phyloP scores from a whole-genome alignment of 2,888 invertebrate species.

The Lasioglossum zephyrum region DNA sequence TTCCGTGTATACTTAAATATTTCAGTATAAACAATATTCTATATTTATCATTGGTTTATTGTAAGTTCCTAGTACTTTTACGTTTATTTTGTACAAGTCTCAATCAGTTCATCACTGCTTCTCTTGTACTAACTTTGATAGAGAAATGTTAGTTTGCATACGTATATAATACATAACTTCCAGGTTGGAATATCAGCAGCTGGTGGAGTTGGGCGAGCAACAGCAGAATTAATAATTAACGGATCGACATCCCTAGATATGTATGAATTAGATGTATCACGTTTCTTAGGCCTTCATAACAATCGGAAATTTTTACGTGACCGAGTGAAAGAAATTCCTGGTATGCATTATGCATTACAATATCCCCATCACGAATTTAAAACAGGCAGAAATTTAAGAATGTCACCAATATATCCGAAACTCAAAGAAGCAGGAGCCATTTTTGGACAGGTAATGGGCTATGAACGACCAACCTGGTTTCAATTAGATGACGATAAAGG shows the following conservation, averaged over 20 bases:
- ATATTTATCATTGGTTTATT: too few species aligned
- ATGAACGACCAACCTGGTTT: constrained; percentile 97
- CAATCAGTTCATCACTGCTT: background rate
- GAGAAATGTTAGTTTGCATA: constrained; percentile 2
- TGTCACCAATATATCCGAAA: constrained; percentile 97
- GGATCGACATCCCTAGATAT: constrained; percentile 93
- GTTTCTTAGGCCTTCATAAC: constrained; percentile 97
- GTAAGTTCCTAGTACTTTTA: too few species aligned
- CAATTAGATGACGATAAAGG: constrained; percentile 86
- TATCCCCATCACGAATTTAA: constrained; percentile 95
- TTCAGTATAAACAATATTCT: too few species aligned
- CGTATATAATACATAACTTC: constrained; percentile 17
- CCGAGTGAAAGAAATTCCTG: constrained; percentile 96
- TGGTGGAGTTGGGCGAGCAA: constrained; percentile 96
- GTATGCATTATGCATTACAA: constrained; percentile 92
- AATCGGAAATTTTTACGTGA: constrained; percentile 96
- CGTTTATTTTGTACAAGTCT: background rate
- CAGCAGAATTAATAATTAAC: constrained; percentile 94
- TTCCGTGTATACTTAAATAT: too few species aligned
- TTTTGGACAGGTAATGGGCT: constrained; percentile 99
- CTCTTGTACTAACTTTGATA: background rate
- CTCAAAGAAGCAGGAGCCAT: constrained; percentile 96
- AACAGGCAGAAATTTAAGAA: constrained; percentile 94
- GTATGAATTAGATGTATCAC: constrained; percentile 94
- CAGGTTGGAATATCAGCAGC: constrained; percentile 96